Evolutionary conservation across 1,140 invertebrate species (phyloP), one percentile per base, ranked within the genome.

Genomic region (Apis dorsata): DNA sequence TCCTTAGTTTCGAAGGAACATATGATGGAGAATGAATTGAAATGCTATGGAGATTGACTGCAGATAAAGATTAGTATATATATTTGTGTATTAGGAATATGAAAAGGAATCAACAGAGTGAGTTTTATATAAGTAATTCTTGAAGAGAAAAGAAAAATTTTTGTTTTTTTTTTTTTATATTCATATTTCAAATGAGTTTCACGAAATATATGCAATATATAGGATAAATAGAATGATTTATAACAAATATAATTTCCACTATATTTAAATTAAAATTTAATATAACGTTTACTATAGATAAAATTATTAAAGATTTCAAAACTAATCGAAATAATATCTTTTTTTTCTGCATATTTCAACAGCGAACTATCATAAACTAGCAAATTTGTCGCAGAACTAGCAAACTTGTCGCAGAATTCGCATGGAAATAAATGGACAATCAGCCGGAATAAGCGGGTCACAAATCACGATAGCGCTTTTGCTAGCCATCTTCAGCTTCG

Each of bases 351-450:
- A n/a, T 11, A 15, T 21, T 69, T 69, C 21, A 69, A n/a, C 19
- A 49, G 66, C 0, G 21, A 69, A 34, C 28, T 28, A 21, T 19
- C 65, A 9, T 44, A 66, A 34, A 34, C 28, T 9, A 44, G 17
- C 19, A 66, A 44, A 44, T 17, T 9, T 4, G 65, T 66, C 17
- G 34, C 65, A 34, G 53, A 63, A 65, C 28, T 9, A 44, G 17
- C 19, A 66, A 44, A 44, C 28, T 9, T 4, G 65, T 66, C 17
- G 34, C 65, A 34, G 53, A 63, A 65, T 34, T 53, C 79, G 60
- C 51, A 53, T 70, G 66, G 76, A 83, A 80, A 80, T 87, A 87
- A 86, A 87, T 86, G 62, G 62, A 21, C 85, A 68, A 84, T 86
- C 76, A 69, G 60, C 34, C 65, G 81, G 81, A 79, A 84, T 86